Conservation (phyloP, 2,888 invertebrate genomes). For the Seira musarum region DNA sequence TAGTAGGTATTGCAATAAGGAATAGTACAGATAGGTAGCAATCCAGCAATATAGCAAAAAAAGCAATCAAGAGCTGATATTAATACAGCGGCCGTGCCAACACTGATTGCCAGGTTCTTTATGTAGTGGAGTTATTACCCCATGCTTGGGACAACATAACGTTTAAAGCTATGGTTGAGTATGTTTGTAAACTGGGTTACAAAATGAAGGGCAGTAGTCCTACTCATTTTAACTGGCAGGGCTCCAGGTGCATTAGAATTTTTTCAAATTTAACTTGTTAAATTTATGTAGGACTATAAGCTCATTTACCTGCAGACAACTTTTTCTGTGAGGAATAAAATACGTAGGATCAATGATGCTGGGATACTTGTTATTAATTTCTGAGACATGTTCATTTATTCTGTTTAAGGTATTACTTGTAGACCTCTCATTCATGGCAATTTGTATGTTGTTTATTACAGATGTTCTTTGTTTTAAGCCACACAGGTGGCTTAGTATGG, state of each 20-base stretch:
- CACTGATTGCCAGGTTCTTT: too few relatives aligned
- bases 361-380: not conserved
- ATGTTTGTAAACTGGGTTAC: conserved; percentile 10
- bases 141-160: not conserved
- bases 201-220: conserved; percentile 4
- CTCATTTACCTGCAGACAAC: conserved; percentile 23
- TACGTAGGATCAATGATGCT: not conserved
- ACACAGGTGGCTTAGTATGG: not conserved
- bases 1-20: too few relatives aligned
- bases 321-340: not conserved
- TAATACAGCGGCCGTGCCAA: too few relatives aligned
- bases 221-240: conserved; percentile 1
- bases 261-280: conserved; percentile 12
- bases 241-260: conserved; percentile 27
- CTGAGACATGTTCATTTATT: conserved; percentile 2
- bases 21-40: too few relatives aligned
- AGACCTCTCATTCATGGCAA: not conserved
- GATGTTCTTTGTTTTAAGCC: not conserved
- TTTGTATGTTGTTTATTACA: not conserved
- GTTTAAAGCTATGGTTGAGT: conserved; percentile 14
- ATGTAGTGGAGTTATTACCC: conserved; percentile 21
- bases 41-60: too few relatives aligned
- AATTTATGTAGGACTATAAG: conserved; percentile 18
- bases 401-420: not conserved
- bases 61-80: too few relatives aligned